Base-by-base conservation (phyloP, 1,140 invertebrate species). In the Philopotamus ludificatus region DNA sequence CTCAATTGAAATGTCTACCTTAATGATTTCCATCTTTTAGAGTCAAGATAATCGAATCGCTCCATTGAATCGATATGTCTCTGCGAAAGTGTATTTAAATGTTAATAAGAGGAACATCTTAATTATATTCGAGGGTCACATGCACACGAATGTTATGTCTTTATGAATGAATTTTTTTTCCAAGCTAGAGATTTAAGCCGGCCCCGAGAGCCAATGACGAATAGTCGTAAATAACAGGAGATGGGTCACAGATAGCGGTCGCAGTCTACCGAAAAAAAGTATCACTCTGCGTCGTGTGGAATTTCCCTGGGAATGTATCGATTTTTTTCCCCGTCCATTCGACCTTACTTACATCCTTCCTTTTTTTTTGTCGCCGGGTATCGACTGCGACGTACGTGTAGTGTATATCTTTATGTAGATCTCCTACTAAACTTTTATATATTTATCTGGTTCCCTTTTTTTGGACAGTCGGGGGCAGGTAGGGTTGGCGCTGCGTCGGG, bases 401-500 rank as follows among this genome's bases (percentile, higher is more conserved):
- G 10, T 21, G 15, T 18, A 49, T 65, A 65, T 65, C 63, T 59
- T 34, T 58, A 49, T 28, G 23, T 41, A 25, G 22, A 66, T 66
- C 65, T 66, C 28, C 53, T 65, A 65, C 63, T 49, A 65, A 65
- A 58, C 58, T 58, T 65, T 58, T 53, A 65, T 65, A 58, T 65
- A 49, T 58, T 44, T 49, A 65, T 50, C 53, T n/a, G n/a, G n/a
- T n/a, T n/a, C n/a, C n/a, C 20, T 63, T 57, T 41, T 8, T 20
- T 16, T 20, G 44, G 44, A 15, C 18, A 8, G 4, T 47, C 18
- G 4, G 44, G 44, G 4, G 26, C 53, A 57, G 53, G 53, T 57
- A 47, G 44, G 44, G 44, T 47, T 47, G 44, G 18, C 3, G 18
- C n/a, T n/a, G 18, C 25, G 53, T 57, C 59, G 18, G 44, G 12